Conservation (phyloP, 2,113 vertebrate genomes). For the Podarcis muralis region DNA sequence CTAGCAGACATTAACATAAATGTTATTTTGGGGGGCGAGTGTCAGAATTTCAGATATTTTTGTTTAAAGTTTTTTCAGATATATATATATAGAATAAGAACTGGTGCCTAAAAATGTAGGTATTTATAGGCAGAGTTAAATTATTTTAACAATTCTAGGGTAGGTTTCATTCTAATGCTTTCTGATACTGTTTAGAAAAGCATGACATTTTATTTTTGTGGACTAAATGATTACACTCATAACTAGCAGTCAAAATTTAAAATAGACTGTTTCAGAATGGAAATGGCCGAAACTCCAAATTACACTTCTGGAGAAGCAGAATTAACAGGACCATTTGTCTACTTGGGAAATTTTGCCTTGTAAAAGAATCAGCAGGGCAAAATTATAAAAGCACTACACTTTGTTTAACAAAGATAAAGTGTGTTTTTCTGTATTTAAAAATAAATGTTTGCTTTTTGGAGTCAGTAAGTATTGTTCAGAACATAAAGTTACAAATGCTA, state of each 20-base stretch:
- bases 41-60: conserved; percentile 56
- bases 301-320: conserved; percentile 41
- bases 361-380: conserved; percentile 56
- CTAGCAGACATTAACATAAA: background rate
- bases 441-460: conserved; percentile 67
- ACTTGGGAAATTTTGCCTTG: conserved; percentile 39
- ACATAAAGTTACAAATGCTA: conserved; percentile 73
- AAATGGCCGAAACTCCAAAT: conserved; percentile 49
- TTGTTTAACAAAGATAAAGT: conserved; percentile 65
- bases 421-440: conserved; percentile 61
- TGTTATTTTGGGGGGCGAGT: conserved; percentile 11
- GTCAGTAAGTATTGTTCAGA: conserved; percentile 72
- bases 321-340: conserved; percentile 41
- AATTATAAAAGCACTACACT: conserved; percentile 65
- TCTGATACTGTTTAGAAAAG: conserved; percentile 62
- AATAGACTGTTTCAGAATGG: conserved; percentile 18
- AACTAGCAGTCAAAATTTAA: conserved; percentile 46
- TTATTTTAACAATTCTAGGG: conserved; percentile 65
- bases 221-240: conserved; percentile 60
- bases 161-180: conserved; percentile 68
- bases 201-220: conserved; percentile 66
- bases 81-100: conserved; percentile 71
- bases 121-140: conserved; percentile 63
- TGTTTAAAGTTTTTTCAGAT: conserved; percentile 69
- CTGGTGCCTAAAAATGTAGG: conserved; percentile 74